Conservation (phyloP, 1,140 invertebrate species). For the Meloidogyne chitwoodi region DNA sequence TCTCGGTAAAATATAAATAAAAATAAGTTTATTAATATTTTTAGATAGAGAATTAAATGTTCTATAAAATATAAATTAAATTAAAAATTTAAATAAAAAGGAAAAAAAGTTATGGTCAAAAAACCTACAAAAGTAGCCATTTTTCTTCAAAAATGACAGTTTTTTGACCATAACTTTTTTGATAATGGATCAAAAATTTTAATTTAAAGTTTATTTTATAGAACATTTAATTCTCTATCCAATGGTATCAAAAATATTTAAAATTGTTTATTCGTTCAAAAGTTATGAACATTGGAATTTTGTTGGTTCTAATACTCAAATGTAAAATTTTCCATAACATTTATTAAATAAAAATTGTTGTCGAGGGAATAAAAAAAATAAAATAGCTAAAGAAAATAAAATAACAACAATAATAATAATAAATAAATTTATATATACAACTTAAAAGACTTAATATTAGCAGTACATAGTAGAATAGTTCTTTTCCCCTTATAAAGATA, state of each 20-base stretch:
- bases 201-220: background rate
- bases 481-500: too few species aligned
- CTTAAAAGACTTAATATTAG: background rate
- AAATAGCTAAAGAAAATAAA: background rate
- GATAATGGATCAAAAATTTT: background rate
- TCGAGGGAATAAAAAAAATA: background rate
- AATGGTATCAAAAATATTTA: background rate
- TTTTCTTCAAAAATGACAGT: background rate
- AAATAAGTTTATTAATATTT: too few species aligned
- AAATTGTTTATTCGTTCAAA: background rate
- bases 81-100: too few species aligned
- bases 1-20: too few species aligned
- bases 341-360: background rate
- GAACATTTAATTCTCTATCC: background rate
- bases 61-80: too few species aligned
- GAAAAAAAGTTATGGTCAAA: too few species aligned
- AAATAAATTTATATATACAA: too few species aligned
- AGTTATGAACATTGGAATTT: background rate
- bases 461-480: background rate
- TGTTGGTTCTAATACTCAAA: background rate
- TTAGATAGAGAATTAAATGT: too few species aligned
- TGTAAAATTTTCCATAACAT: background rate
- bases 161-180: background rate
- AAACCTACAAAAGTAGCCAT: background rate
- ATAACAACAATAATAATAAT: background rate